Base-by-base conservation (phyloP, 2,888 invertebrate species). In the Stegana nigrithorax region DNA sequence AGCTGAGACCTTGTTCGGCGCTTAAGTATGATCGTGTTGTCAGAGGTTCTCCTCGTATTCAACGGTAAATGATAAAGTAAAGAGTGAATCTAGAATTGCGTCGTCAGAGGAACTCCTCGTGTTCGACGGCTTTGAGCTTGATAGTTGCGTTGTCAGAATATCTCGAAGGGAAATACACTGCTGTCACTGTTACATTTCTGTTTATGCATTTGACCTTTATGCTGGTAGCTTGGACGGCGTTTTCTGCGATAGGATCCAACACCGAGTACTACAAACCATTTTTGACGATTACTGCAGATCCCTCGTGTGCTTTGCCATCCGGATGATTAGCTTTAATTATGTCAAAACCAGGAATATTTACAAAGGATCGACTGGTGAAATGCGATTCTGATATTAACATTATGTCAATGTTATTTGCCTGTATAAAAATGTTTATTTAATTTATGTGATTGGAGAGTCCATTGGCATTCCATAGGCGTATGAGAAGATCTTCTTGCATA, bases 391-490 rank as follows among this genome's bases (percentile, higher is more conserved):
- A n/a, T n/a, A n/a, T n/a, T n/a, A n/a, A n/a, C n/a, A n/a, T n/a
- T n/a, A n/a, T n/a, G n/a, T n/a, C n/a, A n/a, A n/a, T n/a, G n/a
- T n/a, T n/a, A n/a, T n/a, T n/a, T n/a, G n/a, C n/a, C n/a, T n/a
- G n/a, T n/a, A n/a, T 60, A 27, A 53, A 36, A 39, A 42, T 8
- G 12, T 36, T 25, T 39, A 60, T 17, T 53, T 60, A 51, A 12
- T n/a, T 36, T 12, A 25, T 14, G 23, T 59, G 50, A 19, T 32
- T 45, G n/a, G 53, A 60, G 14, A 39, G 42, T 23, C 47, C 50
- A 29, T 59, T 59, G 47, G 53, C 60, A 51, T 42, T 53, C 26
- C 42, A 60, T 29, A 56, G 19, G 29, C n/a, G n/a, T n/a, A n/a
- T n/a, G n/a, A n/a, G n/a, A n/a, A n/a, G 4, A 44, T 42, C 1